Percentiles rank a stretch among this genome's conserved stretches.
Conservation (phyloP, 2,797 vertebrate genomes). For the Leucoraja ocellata region DNA sequence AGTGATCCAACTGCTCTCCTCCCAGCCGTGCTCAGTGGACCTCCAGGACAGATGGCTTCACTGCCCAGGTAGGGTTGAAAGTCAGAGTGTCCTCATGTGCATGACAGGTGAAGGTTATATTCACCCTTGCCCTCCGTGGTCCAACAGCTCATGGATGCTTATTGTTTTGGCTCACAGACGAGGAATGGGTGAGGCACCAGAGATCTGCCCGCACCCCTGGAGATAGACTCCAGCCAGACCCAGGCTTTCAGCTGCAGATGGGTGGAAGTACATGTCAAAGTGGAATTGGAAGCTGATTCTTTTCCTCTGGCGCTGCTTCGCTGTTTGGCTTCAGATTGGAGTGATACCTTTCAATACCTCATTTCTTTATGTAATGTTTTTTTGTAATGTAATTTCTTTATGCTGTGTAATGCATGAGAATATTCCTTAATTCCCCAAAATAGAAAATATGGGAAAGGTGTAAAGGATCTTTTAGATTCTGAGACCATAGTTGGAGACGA, state of each 20-base stretch:
- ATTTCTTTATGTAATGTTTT: neutral
- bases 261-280: neutral
- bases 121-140: neutral
- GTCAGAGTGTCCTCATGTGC: neutral
- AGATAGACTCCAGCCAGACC: neutral
- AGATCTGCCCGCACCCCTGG: neutral
- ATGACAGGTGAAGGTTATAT: neutral
- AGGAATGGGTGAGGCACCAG: slow-evolving; percentile 1
- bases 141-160: neutral
- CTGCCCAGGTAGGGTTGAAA: neutral
- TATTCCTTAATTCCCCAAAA: neutral
- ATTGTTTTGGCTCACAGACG: slow-evolving; percentile 15
- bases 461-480: neutral
- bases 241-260: neutral
- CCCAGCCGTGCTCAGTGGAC: neutral
- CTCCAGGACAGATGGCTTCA: neutral
- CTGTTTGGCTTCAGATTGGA: neutral
- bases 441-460: neutral
- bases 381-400: neutral
- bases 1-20: neutral
- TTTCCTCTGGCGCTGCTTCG: neutral
- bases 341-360: neutral
- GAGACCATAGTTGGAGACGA: neutral
- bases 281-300: neutral
- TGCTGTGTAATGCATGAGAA: neutral